Evolutionary conservation across 1,140 invertebrate species (phyloP).

Genomic region (Piezodorus guildinii): DNA sequence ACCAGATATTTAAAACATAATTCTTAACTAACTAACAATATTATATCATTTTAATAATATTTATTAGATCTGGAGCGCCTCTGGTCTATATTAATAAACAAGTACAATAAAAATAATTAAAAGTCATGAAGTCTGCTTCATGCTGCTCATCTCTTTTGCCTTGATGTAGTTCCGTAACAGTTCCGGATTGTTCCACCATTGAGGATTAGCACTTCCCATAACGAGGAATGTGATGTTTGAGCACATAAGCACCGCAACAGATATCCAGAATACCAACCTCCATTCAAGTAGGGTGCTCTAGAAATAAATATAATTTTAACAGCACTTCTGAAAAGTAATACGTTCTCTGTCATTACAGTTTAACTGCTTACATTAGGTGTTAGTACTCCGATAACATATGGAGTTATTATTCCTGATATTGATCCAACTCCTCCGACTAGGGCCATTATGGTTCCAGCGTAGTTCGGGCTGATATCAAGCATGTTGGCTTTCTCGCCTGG

Average conservation of each 20-base stretch:
- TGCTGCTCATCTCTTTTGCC: no score
- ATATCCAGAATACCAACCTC: conserved; percentile 42
- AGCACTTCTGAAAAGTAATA: no score
- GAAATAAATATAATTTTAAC: no score
- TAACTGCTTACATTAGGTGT: conserved; percentile 47
- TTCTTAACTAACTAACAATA: no score
- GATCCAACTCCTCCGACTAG: conserved; percentile 73
- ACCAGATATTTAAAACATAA: no score
- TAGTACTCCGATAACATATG: conserved; percentile 61
- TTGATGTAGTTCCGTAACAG: neutral
- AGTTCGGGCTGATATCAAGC: conserved; percentile 69
- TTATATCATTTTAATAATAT: no score
- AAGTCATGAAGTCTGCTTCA: no score
- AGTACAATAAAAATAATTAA: no score
- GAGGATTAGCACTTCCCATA: conserved; percentile 29
- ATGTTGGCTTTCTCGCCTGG: conserved; percentile 67
- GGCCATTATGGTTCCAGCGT: conserved; percentile 68
- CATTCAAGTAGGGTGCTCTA: conserved; percentile 35
- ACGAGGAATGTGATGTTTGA: conserved; percentile 37
- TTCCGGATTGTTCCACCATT: conserved; percentile 29
- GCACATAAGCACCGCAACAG: conserved; percentile 34
- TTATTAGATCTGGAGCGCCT: no score
- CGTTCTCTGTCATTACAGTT: no score
- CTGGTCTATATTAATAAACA: no score
- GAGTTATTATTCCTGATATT: conserved; percentile 64